Evolutionary conservation across 1,140 invertebrate species (phyloP), one percentile per base, ranked within the genome.

Genomic region (Belonocnema kinseyi): DNA sequence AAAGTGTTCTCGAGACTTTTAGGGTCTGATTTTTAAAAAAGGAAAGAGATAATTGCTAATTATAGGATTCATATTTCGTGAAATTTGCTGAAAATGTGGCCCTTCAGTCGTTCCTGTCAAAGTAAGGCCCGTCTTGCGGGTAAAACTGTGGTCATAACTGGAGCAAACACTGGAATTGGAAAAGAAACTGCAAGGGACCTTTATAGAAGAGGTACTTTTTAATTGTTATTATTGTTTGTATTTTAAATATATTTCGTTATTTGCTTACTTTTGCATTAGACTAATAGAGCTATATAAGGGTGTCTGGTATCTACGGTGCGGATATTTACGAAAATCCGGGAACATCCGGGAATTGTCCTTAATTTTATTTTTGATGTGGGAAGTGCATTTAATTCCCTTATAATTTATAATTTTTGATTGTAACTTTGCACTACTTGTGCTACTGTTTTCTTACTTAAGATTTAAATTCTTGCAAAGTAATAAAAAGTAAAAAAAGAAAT

Each of bases 111-210:
- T 58, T 92, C 87, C 71, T 95, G 94, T 84, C 88, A 87, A 10
- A 94, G 93, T 77, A 92, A 90, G 46, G 92, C 87, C 12, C 92
- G 94, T 54, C 90, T 95, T n/a, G 92, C 94, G 72, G 95, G 95
- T 1, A 97, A 97, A 91, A 96, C 95, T 2, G 94, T 94, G 5
- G 91, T 98, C 33, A 93, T 98, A 75, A 97, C 96, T 1, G 97
- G 97, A n/a, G 95, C 95, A 52, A 98, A 98, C 87, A 95, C 95
- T 26, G 98, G 98, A 12, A 98, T 98, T 82, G 98, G 98, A 11
- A 97, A 96, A 91, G 95, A 96, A 88, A 97, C 97, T 14, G 97
- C 94, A 0, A 85, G 93, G 72, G 95, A 97, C 86, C 92, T 97
- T 82, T 96, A 95, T 50, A 93, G 93, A 84, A 91, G 96, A 90